Base-by-base conservation (phyloP, 2,888 invertebrate genomes). In the Drosophila neotestacea region DNA sequence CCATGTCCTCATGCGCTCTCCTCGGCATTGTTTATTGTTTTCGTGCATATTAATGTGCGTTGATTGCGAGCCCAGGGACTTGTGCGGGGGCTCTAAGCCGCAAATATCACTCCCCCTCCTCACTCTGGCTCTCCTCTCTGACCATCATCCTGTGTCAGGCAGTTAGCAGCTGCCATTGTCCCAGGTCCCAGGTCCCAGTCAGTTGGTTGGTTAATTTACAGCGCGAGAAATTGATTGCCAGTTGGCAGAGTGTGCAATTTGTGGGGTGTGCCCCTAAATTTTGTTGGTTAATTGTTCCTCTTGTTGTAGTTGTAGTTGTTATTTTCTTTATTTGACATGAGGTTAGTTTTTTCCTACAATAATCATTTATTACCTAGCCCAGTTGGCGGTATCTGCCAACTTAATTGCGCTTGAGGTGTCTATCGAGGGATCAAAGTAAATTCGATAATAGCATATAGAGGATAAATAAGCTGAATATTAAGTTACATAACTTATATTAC, bases 41-140 rank as follows among this genome's bases (percentile, higher is more conserved):
- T 85, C 84, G 79, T 90, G 89, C 85, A 90, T 91, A 90, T 90
- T 91, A 90, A 91, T 90, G 89, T 85, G 71, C 87, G 84, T 76
- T 84, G 84, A 84, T 84, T 84, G 86, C 79, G 83, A 47, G 90
- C 54, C 77, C 41, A 70, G 79, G 67, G 79, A 72, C 56, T 60
- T 47, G 62, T 52, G 74, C 72, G 73, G 65, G 59, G 63, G 69
- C 74, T 62, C 52, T 66, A 70, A 74, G 79, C 65, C 63, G 42
- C 75, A 63, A 56, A 39, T 11, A 46, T 46, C 58, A 22, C 66
- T 27, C 56, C 30, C 39, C 46, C 46, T 32, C 32, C 7, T 0
- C 16, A 2, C 16, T 4, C 5, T 5, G 6, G n/a, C 9, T 4
- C 16, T 13, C 7, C 9, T 16, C 28, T 7, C n/a, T 34, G 27